Evolutionary conservation across 2,888 invertebrate species (phyloP).

Genomic region (Tenthredo notha): DNA sequence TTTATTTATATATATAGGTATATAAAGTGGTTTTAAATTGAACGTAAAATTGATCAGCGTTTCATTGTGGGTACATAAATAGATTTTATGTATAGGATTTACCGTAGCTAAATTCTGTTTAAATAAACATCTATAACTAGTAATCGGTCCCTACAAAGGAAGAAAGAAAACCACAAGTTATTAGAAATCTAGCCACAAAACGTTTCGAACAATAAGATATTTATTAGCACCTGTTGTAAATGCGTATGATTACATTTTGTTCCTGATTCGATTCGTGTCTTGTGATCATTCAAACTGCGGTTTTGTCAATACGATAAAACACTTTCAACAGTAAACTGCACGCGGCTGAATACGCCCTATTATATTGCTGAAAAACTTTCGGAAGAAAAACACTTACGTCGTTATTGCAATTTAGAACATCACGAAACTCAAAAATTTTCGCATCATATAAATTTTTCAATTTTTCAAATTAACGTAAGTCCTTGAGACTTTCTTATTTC

Average conservation of each 20-base stretch:
- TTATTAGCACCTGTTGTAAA: constrained; percentile 46
- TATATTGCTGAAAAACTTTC: neutral
- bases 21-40: neutral
- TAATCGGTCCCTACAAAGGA: neutral
- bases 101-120: neutral
- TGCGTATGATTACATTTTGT: constrained; percentile 42
- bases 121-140: constrained; percentile 2
- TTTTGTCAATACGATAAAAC: constrained; percentile 8
- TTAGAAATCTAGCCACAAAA: constrained; percentile 49
- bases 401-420: neutral
- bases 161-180: constrained; percentile 14
- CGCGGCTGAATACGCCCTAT: neutral
- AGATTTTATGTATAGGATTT: neutral
- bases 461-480: neutral
- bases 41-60: neutral
- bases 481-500: neutral
- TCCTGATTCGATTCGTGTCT: constrained; percentile 43
- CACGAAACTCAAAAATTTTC: neutral
- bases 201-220: constrained; percentile 41
- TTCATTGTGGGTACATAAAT: neutral
- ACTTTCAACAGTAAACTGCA: neutral
- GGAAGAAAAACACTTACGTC: neutral
- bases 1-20: neutral
- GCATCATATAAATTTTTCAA: neutral
- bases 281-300: constrained; percentile 14